Percentiles rank a stretch among this genome's conserved stretches.
phyloP scores from a whole-genome alignment of 2,888 invertebrate species.

The Tiliacea citrago region DNA sequence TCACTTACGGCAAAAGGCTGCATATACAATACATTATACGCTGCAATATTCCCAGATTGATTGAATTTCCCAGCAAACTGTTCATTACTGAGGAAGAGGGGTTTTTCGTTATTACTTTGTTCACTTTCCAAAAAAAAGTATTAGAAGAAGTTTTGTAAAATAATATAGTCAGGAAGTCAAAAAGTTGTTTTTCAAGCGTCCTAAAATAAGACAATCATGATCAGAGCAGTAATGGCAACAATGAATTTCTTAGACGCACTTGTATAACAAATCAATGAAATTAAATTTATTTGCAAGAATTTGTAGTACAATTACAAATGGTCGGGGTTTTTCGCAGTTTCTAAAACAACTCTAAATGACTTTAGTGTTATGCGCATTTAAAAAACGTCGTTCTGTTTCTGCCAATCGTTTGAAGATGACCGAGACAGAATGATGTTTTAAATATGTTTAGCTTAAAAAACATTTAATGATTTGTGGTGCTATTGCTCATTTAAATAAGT shows the following conservation, averaged over 20 bases:
- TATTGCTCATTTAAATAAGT: not conserved
- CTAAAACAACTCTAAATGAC: too few relatives aligned
- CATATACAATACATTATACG: constrained; percentile 46
- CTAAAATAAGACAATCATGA: not conserved
- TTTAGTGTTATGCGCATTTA: not conserved
- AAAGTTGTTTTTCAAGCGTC: not conserved
- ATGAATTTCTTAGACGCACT: not conserved
- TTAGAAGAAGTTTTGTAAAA: not conserved
- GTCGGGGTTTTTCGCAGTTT: too few relatives aligned
- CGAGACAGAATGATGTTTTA: not conserved
- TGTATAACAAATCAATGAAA: not conserved
- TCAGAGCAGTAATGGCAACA: not conserved
- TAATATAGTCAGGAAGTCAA: not conserved
- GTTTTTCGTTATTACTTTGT: constrained; percentile 18
- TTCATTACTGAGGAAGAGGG: constrained; percentile 27
- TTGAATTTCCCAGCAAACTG: constrained; percentile 46
- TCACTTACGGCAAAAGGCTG: constrained; percentile 35
- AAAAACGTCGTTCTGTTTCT: not conserved
- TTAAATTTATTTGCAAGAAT: too few relatives aligned
- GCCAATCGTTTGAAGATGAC: not conserved
- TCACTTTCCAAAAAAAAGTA: too few relatives aligned
- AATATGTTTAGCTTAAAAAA: not conserved
- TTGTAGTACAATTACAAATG: too few relatives aligned
- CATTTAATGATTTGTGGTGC: not conserved
- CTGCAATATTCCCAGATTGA: constrained; percentile 52